A percentile compares a stretch with the other conserved stretches of the same genome.
phyloP scores from a whole-genome alignment of 1,140 invertebrate species.

The Heliconius himera region DNA sequence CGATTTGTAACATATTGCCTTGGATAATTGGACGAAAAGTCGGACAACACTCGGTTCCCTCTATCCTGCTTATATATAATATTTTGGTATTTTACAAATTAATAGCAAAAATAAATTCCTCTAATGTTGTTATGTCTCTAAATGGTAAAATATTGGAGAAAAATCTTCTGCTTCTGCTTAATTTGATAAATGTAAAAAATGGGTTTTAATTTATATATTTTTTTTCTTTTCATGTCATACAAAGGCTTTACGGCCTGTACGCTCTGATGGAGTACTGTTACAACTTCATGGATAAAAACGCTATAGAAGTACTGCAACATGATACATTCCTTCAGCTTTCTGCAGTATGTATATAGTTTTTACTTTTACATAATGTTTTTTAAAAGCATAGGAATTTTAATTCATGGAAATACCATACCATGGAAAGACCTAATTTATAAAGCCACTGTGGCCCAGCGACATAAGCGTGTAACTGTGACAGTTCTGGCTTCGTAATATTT shows the following conservation, averaged over 20 bases:
- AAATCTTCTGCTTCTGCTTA: background rate
- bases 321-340: conserved; percentile 93
- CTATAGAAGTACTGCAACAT: conserved; percentile 90
- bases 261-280: conserved; percentile 86
- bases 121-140: no score
- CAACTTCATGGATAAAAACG: conserved; percentile 94
- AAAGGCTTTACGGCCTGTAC: conserved; percentile 83
- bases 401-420: background rate
- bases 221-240: conserved; percentile 23
- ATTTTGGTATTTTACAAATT: no score
- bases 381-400: no score
- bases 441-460: no score
- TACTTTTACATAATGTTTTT: background rate
- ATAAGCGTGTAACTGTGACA: no score
- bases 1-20: no score
- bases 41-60: no score
- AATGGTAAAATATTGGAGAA: background rate
- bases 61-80: no score
- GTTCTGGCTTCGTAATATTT: no score
- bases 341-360: conserved; percentile 82
- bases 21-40: no score
- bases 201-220: background rate
- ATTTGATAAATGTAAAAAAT: background rate
- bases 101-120: no score
- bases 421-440: background rate